Conservation (phyloP, 2,113 vertebrate species). For the Parus major region DNA sequence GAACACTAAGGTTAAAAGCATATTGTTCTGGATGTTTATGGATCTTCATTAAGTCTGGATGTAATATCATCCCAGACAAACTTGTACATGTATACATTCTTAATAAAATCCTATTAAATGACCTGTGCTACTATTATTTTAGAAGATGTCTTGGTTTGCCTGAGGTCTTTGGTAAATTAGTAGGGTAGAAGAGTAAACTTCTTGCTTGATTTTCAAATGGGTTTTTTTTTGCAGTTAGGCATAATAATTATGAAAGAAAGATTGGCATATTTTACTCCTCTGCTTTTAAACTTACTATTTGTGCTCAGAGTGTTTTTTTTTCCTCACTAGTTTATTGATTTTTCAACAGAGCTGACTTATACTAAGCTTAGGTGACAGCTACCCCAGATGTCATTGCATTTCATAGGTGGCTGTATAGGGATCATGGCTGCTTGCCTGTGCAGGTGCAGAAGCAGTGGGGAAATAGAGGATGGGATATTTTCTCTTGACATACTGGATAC, state of each 20-base stretch:
- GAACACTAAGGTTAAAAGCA: background rate
- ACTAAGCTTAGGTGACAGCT: background rate
- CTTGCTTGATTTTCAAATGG: background rate
- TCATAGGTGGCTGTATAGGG: background rate
- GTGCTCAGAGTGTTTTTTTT: background rate
- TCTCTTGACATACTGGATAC: background rate
- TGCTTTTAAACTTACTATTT: background rate
- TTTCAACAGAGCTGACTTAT: background rate
- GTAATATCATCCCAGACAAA: background rate
- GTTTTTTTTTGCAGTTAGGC: background rate
- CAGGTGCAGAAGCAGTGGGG: background rate
- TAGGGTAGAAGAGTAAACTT: background rate
- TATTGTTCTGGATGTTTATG: background rate
- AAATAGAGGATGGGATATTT: background rate
- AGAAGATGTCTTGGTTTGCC: background rate
- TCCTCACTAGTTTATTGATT: background rate
- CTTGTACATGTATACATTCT: background rate
- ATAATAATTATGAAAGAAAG: background rate
- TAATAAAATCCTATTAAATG: background rate
- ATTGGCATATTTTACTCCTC: background rate
- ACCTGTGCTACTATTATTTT: background rate
- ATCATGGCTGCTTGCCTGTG: background rate
- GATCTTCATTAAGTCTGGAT: background rate
- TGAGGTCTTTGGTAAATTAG: background rate
- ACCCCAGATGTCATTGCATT: background rate